phyloP scores from a whole-genome alignment of 2,797 vertebrate species.

The Pelochelys cantorii region DNA sequence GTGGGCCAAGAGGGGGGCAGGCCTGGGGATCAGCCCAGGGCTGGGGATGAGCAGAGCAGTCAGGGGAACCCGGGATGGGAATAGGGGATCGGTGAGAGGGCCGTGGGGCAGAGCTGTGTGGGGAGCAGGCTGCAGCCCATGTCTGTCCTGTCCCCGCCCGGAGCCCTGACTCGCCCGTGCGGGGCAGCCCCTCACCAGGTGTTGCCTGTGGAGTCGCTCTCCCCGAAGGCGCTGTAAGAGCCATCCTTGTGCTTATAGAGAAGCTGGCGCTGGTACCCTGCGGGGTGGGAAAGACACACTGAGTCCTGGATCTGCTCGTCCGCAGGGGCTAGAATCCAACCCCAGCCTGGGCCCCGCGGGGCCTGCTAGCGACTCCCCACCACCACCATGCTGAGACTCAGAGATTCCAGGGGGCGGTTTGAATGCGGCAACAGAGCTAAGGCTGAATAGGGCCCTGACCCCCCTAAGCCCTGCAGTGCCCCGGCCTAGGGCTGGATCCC shows the following conservation, averaged over 20 bases:
- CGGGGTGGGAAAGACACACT: not conserved
- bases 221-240: slow-evolving; percentile 90
- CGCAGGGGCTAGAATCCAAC: not conserved
- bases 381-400: not conserved
- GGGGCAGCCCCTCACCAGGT: slow-evolving; percentile 83
- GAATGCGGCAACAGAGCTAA: not conserved
- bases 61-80: not conserved
- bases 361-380: not conserved
- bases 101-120: not conserved
- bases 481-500: not conserved
- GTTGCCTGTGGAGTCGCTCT: slow-evolving; percentile 73
- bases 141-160: not conserved
- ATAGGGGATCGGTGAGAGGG: fast-evolving
- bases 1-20: not conserved
- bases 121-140: not conserved
- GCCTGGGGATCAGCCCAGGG: not conserved
- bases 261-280: slow-evolving; percentile 91
- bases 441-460: not conserved
- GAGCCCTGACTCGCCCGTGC: not conserved
- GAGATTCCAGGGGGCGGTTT: fast-evolving
- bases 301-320: not conserved
- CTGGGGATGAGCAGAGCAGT: not conserved
- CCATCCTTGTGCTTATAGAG: slow-evolving; percentile 86
- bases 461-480: not conserved
- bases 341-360: fast-evolving